These are phyloP conservation scores for Rafetus swinhoei DNA, from an alignment of 2,113 vertebrate genomes.

Conservation along the genomic window DNA sequence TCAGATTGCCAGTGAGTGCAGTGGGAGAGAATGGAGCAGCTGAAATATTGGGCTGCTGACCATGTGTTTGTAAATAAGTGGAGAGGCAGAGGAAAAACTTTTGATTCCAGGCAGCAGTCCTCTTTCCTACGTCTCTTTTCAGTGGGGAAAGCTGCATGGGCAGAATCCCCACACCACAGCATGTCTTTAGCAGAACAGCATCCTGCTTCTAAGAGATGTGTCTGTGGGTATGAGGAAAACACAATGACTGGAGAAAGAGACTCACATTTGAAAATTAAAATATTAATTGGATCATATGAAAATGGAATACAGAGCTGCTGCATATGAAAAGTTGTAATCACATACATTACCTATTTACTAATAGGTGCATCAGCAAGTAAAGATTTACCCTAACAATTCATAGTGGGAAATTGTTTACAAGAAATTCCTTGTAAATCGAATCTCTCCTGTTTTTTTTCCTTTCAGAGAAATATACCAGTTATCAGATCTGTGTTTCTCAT, in stretches of 20 bases:
- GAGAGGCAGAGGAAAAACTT: background rate
- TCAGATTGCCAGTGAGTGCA: background rate
- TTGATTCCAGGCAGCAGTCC: accelerated
- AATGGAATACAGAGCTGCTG: slow-evolving; percentile 55
- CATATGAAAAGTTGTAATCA: slow-evolving; percentile 13
- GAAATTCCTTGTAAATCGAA: slow-evolving; percentile 64
- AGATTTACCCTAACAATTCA: slow-evolving; percentile 40
- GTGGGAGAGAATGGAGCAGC: background rate
- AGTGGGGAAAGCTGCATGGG: accelerated
- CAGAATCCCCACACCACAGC: background rate
- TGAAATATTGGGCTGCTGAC: accelerated
- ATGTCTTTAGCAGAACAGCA: background rate
- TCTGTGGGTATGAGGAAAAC: background rate
- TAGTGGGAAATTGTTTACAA: slow-evolving; percentile 64
- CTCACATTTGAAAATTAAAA: slow-evolving; percentile 62
- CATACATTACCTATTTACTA: slow-evolving; percentile 42
- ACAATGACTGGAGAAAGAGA: slow-evolving; percentile 34
- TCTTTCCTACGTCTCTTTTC: background rate
- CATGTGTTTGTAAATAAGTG: accelerated
- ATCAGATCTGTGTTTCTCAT: slow-evolving; percentile 55
- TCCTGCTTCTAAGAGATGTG: slow-evolving; percentile 12
- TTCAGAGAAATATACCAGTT: slow-evolving; percentile 42
- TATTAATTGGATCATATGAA: slow-evolving; percentile 60
- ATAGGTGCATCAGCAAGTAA: slow-evolving; percentile 41
- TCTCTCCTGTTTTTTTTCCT: background rate